These are phyloP conservation scores for Smutsia temminckii DNA, from an alignment of 2,797 vertebrate species.

Conservation along the genomic window DNA sequence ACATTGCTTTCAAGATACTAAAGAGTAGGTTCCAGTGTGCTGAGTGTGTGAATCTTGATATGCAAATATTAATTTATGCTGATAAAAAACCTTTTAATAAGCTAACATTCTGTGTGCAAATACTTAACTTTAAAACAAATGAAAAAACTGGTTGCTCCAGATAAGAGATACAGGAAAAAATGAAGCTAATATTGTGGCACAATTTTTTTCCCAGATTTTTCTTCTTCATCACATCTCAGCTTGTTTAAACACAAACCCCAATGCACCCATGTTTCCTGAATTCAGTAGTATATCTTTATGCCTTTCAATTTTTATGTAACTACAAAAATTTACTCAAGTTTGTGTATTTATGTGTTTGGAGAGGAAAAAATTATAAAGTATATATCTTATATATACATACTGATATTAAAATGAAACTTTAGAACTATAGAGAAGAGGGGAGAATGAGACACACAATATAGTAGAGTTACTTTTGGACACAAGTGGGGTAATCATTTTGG, in stretches of 20 bases:
- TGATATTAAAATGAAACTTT: not conserved
- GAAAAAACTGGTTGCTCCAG: not conserved
- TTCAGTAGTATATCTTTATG: not conserved
- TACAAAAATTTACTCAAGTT: not conserved
- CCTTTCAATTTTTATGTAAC: constrained; percentile 34
- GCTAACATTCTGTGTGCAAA: not conserved
- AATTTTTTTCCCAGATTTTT: constrained; percentile 29
- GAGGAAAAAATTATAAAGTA: constrained; percentile 11
- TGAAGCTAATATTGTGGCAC: not conserved
- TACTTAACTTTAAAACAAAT: constrained; percentile 49
- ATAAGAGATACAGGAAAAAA: not conserved
- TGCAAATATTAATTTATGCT: constrained; percentile 29
- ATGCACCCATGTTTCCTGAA: not conserved
- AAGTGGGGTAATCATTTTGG: not conserved
- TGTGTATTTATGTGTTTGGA: not conserved
- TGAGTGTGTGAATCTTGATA: constrained; percentile 24
- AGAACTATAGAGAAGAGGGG: not conserved
- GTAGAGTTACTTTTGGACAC: not conserved
- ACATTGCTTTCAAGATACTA: constrained; percentile 11
- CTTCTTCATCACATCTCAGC: not conserved
- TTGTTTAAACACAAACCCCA: not conserved
- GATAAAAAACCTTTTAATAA: constrained; percentile 22
- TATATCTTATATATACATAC: not conserved
- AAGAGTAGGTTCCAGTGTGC: not conserved
- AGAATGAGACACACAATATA: not conserved